Evolutionary conservation across 1,140 invertebrate species (phyloP).

Genomic region (Apis cerana): DNA sequence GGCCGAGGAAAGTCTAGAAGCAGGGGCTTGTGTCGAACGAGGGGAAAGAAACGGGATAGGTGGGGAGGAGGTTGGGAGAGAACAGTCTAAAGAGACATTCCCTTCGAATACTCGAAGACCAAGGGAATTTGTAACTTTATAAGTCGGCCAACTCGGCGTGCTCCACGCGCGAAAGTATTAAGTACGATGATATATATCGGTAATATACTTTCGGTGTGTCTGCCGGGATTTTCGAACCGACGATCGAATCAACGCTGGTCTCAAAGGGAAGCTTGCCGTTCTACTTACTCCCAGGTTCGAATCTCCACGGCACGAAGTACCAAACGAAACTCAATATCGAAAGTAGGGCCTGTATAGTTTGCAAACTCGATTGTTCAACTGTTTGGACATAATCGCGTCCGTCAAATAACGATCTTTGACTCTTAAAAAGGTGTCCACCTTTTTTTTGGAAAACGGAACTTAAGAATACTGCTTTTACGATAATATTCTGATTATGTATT

Average conservation of each 20-base stretch:
- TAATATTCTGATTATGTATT: no score
- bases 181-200: constrained; percentile 37
- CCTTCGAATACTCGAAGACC: neutral
- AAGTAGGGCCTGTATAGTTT: constrained; percentile 21
- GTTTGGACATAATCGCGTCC: constrained; percentile 38
- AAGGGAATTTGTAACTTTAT: constrained; percentile 50
- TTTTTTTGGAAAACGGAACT: neutral
- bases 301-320: constrained; percentile 17
- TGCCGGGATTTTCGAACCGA: constrained; percentile 27
- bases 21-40: neutral
- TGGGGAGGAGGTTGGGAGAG: neutral
- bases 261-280: constrained; percentile 34
- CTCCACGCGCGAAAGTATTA: constrained; percentile 33
- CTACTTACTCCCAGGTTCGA: neutral
- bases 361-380: constrained; percentile 35
- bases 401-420: constrained; percentile 19
- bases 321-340: constrained; percentile 39
- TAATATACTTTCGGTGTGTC: constrained; percentile 26
- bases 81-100: neutral
- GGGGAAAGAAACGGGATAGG: neutral
- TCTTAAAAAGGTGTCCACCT: neutral
- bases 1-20: neutral
- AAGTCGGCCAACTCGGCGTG: constrained; percentile 15
- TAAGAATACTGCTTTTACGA: no score
- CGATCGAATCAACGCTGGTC: constrained; percentile 46